A percentile compares a stretch with the other conserved stretches of the same genome.
These are phyloP conservation scores for Malthinus seriepunctatus DNA, from an alignment of 2,888 invertebrate species.

Conservation along the genomic window DNA sequence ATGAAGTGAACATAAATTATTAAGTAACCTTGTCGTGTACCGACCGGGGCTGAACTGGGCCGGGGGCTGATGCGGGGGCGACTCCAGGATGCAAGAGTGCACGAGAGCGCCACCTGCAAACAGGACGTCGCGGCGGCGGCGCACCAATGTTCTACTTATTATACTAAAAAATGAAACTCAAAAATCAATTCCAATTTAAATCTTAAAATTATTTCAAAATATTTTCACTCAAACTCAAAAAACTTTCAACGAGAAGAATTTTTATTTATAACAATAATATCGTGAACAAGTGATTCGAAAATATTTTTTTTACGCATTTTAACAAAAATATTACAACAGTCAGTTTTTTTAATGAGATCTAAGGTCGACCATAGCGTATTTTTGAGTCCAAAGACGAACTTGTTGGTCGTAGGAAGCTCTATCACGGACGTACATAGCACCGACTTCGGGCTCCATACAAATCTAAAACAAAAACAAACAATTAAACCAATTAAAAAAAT, in stretches of 20 bases:
- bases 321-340: not conserved
- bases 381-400: conserved; percentile 87
- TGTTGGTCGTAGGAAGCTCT: conserved; percentile 75
- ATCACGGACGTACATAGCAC: conserved; percentile 75
- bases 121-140: conserved; percentile 34
- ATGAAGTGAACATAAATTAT: conserved; percentile 7
- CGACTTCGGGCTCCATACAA: conserved; percentile 88
- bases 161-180: conserved; percentile 8
- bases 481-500: too few relatives aligned
- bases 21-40: conserved; percentile 35
- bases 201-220: not conserved
- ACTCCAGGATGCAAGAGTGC: conserved; percentile 49
- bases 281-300: not conserved
- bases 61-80: conserved; percentile 44
- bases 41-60: conserved; percentile 45
- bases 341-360: not conserved
- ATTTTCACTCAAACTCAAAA: too few relatives aligned
- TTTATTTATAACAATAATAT: too few relatives aligned
- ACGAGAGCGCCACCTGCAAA: conserved; percentile 49
- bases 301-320: not conserved
- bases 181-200: conserved; percentile 2
- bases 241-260: too few relatives aligned
- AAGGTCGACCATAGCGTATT: conserved; percentile 80
- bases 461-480: conserved; percentile 62
- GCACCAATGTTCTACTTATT: conserved; percentile 29